phyloP scores from a whole-genome alignment of 2,888 invertebrate species.

The Laothoe populi region DNA sequence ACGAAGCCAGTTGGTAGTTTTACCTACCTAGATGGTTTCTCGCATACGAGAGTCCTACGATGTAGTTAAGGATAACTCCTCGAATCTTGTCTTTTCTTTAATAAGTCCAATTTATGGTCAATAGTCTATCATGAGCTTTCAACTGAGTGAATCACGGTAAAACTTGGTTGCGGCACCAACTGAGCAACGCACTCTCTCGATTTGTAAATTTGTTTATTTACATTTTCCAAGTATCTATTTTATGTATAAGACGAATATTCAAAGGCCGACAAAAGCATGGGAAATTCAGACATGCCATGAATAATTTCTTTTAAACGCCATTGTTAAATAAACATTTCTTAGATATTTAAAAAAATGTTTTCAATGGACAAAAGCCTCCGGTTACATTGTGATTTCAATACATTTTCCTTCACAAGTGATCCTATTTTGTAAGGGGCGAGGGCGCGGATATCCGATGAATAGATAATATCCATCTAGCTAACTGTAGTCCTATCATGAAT shows the following conservation, averaged over 20 bases:
- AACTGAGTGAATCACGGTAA: not conserved
- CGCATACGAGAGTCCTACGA: too few species aligned
- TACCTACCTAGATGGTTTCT: too few species aligned
- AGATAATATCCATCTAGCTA: constrained; percentile 77
- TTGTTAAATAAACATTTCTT: constrained; percentile 74
- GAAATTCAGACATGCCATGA: constrained; percentile 71
- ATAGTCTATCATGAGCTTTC: not conserved
- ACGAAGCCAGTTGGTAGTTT: too few species aligned
- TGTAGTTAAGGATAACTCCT: too few species aligned
- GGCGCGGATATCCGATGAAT: constrained; percentile 73
- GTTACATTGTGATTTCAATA: constrained; percentile 82
- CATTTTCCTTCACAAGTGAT: constrained; percentile 78
- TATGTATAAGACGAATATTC: constrained; percentile 43
- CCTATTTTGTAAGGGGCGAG: constrained; percentile 70
- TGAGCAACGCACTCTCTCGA: not conserved
- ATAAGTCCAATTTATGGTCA: not conserved
- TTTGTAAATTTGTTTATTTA: not conserved
- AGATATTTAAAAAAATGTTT: constrained; percentile 62
- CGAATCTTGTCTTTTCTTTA: too few species aligned
- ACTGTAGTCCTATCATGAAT: constrained; percentile 74
- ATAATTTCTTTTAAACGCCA: constrained; percentile 74
- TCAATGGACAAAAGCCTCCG: constrained; percentile 70
- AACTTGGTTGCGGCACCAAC: not conserved
- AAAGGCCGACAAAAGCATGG: constrained; percentile 61
- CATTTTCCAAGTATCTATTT: not conserved